phyloP scores from a whole-genome alignment of 2,113 vertebrate genomes.

The Stegastes partitus region DNA sequence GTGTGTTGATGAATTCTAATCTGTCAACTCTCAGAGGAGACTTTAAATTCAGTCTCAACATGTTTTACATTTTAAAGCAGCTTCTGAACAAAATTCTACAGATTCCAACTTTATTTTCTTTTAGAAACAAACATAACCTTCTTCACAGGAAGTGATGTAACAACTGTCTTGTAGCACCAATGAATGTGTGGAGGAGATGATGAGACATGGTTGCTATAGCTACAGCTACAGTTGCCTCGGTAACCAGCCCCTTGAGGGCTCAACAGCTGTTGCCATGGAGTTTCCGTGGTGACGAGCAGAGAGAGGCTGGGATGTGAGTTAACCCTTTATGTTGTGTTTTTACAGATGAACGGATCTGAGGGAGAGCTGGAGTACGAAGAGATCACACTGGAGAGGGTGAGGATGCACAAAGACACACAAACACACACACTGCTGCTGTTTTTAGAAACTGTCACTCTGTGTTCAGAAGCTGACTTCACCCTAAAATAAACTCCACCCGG shows the following conservation, averaged over 20 bases:
- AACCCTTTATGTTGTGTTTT: slow-evolving; percentile 42
- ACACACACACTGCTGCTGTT: background rate
- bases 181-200: background rate
- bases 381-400: slow-evolving; percentile 92
- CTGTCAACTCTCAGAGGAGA: too few species aligned
- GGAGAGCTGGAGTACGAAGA: slow-evolving; percentile 94
- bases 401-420: slow-evolving; percentile 7
- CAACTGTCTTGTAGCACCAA: background rate
- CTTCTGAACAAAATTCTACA: too few species aligned
- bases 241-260: slow-evolving; percentile 69
- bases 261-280: slow-evolving; percentile 79
- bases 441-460: slow-evolving; percentile 19
- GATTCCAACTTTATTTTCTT: too few species aligned
- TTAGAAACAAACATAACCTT: too few species aligned
- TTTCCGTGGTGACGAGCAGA: slow-evolving; percentile 69
- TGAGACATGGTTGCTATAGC: slow-evolving; percentile 54
- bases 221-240: slow-evolving; percentile 73
- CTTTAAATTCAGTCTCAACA: too few species aligned
- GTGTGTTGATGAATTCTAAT: too few species aligned
- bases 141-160: slow-evolving; percentile 61
- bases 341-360: slow-evolving; percentile 91
- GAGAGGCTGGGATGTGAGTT: slow-evolving; percentile 35
- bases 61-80: too few species aligned
- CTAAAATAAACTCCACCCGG: background rate
- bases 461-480: background rate